A percentile compares a stretch with the other conserved stretches of the same genome.
These are phyloP conservation scores for Halcyon senegalensis DNA, from an alignment of 2,113 vertebrate genomes.

Conservation along the genomic window DNA sequence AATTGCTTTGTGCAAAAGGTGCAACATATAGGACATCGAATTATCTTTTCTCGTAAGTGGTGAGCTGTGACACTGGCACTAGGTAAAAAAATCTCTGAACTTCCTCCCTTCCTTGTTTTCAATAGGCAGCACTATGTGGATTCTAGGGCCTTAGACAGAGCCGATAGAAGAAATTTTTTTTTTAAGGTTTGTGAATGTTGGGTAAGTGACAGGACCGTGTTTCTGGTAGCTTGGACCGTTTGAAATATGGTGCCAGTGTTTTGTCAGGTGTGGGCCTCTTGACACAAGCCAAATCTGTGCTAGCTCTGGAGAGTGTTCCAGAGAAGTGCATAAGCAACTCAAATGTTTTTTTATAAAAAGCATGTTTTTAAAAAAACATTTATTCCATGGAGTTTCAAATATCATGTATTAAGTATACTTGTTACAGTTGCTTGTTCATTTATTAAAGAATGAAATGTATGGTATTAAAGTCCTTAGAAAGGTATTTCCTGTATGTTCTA, in stretches of 20 bases:
- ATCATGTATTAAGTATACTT: background rate
- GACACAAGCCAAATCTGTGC: constrained; percentile 64
- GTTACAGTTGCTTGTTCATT: constrained; percentile 54
- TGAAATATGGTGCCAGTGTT: constrained; percentile 78
- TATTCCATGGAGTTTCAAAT: constrained; percentile 46
- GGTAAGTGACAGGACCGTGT: constrained; percentile 61
- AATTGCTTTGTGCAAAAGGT: background rate
- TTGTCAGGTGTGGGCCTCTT: constrained; percentile 82
- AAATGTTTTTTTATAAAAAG: background rate
- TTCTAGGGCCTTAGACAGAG: constrained; percentile 53
- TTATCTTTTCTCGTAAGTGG: background rate
- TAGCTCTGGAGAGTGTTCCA: constrained; percentile 73
- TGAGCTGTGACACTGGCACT: background rate
- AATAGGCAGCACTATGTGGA: constrained; percentile 43
- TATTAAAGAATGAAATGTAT: constrained; percentile 42
- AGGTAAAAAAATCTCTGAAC: constrained; percentile 12
- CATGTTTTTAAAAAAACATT: background rate
- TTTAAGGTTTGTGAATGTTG: constrained; percentile 59
- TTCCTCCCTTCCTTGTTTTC: background rate
- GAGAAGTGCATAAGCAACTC: constrained; percentile 59
- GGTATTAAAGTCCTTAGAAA: constrained; percentile 13
- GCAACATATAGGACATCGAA: background rate
- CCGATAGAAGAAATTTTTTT: constrained; percentile 60
- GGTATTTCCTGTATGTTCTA: constrained; percentile 29
- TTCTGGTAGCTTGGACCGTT: constrained; percentile 70